Percentiles rank a stretch among this genome's conserved stretches.
These are phyloP conservation scores for Stegastes partitus DNA, from an alignment of 2,113 vertebrate genomes.

Conservation along the genomic window DNA sequence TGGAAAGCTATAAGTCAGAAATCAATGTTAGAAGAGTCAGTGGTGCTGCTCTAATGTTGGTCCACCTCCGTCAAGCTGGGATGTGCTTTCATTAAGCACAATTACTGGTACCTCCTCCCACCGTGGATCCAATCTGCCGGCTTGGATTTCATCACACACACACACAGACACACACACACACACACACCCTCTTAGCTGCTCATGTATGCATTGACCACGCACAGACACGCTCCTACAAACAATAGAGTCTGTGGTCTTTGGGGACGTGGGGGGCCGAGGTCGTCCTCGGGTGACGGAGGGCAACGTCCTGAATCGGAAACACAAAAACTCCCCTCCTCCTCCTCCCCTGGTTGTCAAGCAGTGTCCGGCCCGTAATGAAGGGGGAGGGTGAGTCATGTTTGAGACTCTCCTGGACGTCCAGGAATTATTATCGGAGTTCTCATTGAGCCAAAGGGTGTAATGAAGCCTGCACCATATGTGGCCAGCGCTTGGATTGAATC, in stretches of 20 bases:
- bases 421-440: slow-evolving; percentile 68
- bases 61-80: slow-evolving; percentile 46
- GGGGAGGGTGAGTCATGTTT: slow-evolving; percentile 46
- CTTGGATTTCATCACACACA: slow-evolving; percentile 61
- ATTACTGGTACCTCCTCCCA: slow-evolving; percentile 69
- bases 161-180: slow-evolving; percentile 23
- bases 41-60: slow-evolving; percentile 52
- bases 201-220: slow-evolving; percentile 66
- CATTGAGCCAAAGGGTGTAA: slow-evolving; percentile 58
- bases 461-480: slow-evolving; percentile 71
- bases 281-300: slow-evolving; percentile 57
- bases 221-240: slow-evolving; percentile 53
- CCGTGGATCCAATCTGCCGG: slow-evolving; percentile 46
- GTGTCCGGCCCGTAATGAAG: slow-evolving; percentile 57
- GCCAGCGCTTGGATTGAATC: slow-evolving; percentile 42
- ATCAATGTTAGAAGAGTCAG: slow-evolving; percentile 70
- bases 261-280: slow-evolving; percentile 59
- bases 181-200: slow-evolving; percentile 38
- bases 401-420: slow-evolving; percentile 60
- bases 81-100: slow-evolving; percentile 64
- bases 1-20: slow-evolving; percentile 68
- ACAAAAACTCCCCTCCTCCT: slow-evolving; percentile 13
- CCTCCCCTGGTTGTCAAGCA: slow-evolving; percentile 43
- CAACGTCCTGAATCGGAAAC: slow-evolving; percentile 46
- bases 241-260: slow-evolving; percentile 61